phyloP scores from a whole-genome alignment of 2,888 invertebrate species.

The Andrena marginata region DNA sequence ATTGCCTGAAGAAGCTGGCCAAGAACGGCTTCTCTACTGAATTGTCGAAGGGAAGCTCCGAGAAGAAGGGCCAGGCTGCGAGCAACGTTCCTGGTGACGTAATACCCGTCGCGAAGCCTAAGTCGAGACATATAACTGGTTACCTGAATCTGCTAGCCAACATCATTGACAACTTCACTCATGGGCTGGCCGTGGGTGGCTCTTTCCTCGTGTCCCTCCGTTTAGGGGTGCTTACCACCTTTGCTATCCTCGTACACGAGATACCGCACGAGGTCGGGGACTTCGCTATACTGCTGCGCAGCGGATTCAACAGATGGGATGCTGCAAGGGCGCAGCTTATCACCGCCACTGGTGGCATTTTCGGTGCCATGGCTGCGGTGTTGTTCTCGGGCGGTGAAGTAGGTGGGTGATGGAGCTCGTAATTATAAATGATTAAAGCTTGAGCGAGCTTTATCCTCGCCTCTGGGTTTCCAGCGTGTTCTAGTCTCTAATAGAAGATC shows the following conservation, averaged over 20 bases:
- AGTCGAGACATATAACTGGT: slow-evolving; percentile 87
- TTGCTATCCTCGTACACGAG: slow-evolving; percentile 96
- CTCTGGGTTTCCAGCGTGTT: too few species aligned
- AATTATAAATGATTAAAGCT: background rate
- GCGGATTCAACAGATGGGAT: slow-evolving; percentile 97
- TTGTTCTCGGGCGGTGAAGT: slow-evolving; percentile 93
- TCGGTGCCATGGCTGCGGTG: slow-evolving; percentile 95
- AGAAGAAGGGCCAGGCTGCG: background rate
- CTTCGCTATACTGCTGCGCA: slow-evolving; percentile 96
- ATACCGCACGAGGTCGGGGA: slow-evolving; percentile 99
- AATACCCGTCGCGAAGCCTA: slow-evolving; percentile 53
- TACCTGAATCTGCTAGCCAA: slow-evolving; percentile 98
- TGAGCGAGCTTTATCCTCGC: background rate
- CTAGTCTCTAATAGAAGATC: background rate
- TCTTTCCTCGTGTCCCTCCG: slow-evolving; percentile 97
- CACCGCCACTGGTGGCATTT: slow-evolving; percentile 95
- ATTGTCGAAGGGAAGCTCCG: slow-evolving; percentile 53
- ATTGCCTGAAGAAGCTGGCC: slow-evolving; percentile 58
- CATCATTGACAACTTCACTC: slow-evolving; percentile 99
- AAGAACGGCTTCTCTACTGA: slow-evolving; percentile 49
- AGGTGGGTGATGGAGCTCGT: slow-evolving; percentile 86
- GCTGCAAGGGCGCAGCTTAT: slow-evolving; percentile 97
- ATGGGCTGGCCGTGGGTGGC: slow-evolving; percentile 98
- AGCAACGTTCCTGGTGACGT: background rate
- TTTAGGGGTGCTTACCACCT: slow-evolving; percentile 96